Percentiles rank a stretch among this genome's conserved stretches.
Evolutionary conservation across 2,113 vertebrate genomes (phyloP).

Genomic region (Gorsachius goisagi): DNA sequence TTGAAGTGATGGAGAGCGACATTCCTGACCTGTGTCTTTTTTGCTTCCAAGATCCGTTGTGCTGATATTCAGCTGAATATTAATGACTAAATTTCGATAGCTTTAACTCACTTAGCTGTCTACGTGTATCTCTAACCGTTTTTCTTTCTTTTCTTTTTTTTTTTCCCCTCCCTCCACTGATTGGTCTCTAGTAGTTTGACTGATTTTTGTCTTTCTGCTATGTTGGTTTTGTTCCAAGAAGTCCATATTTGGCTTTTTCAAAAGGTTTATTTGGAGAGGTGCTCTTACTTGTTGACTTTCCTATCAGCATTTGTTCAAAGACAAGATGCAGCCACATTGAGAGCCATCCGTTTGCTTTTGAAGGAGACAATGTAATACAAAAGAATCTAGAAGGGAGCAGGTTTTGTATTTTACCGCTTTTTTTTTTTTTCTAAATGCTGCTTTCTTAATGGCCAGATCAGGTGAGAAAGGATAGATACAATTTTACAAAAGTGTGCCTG

Average conservation of each 20-base stretch:
- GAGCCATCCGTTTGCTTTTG: neutral
- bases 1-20: neutral
- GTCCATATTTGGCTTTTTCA: neutral
- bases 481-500: neutral
- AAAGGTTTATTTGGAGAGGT: neutral
- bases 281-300: neutral
- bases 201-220: neutral
- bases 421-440: neutral
- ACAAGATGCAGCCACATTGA: neutral
- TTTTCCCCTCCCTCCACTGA: too few relatives aligned
- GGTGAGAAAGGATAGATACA: neutral
- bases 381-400: neutral
- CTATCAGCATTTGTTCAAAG: neutral
- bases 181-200: neutral
- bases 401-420: neutral
- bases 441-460: neutral
- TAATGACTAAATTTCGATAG: neutral
- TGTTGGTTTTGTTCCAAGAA: neutral
- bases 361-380: neutral
- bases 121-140: neutral
- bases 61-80: neutral
- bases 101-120: neutral
- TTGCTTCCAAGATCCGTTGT: neutral
- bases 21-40: neutral
- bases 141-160: rapidly evolving